These are phyloP conservation scores for Hemiprocne comata DNA, from an alignment of 2,113 vertebrate genomes.

Conservation along the genomic window DNA sequence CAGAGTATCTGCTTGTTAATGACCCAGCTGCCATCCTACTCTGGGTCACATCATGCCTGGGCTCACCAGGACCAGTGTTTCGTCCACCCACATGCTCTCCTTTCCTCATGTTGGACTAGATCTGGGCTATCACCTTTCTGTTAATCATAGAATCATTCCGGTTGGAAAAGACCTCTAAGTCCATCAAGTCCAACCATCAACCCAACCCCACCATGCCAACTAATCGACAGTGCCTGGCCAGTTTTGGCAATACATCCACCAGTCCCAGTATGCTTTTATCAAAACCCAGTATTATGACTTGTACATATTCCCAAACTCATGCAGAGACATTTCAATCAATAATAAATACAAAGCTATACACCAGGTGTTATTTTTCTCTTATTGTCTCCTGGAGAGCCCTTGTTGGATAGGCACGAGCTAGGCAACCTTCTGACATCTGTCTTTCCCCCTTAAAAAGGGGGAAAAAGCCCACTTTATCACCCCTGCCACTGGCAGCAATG, in stretches of 20 bases:
- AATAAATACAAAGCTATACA: fast-evolving
- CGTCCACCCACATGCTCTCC: background rate
- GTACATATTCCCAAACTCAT: fast-evolving
- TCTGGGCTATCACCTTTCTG: background rate
- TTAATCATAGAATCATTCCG: no score
- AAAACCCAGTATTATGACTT: fast-evolving
- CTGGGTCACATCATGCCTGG: background rate
- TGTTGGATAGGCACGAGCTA: background rate
- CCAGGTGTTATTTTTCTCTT: background rate
- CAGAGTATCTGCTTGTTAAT: background rate
- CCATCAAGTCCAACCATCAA: no score
- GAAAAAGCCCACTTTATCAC: background rate
- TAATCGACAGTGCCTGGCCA: background rate
- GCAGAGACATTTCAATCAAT: background rate
- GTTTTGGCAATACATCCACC: no score
- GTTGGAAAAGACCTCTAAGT: no score
- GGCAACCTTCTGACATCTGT: background rate
- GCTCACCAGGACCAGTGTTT: background rate
- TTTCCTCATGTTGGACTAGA: fast-evolving
- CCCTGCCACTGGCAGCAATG: background rate
- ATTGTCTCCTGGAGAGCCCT: background rate
- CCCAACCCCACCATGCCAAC: no score
- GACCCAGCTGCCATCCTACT: background rate
- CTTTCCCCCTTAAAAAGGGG: background rate
- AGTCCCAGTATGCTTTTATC: background rate